Evolutionary conservation across 2,113 vertebrate genomes (phyloP).

Genomic region (Ochotona princeps): DNA sequence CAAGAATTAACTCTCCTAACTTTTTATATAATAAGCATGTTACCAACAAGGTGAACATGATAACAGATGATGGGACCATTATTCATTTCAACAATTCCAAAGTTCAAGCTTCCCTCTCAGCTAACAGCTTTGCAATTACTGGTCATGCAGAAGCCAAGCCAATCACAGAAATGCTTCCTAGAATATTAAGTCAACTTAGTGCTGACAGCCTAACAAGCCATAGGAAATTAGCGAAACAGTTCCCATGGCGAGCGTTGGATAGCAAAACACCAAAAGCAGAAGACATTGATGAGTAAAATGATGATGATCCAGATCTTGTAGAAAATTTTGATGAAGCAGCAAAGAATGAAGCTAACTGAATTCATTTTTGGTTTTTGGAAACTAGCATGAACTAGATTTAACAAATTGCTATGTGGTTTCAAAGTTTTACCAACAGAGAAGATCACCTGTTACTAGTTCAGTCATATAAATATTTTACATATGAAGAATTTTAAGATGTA

Average conservation of each 20-base stretch:
- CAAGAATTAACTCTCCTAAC: slow-evolving; percentile 64
- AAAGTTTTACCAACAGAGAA: slow-evolving; percentile 91
- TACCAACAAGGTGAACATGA: slow-evolving; percentile 96
- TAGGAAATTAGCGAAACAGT: slow-evolving; percentile 97
- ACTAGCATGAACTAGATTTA: slow-evolving; percentile 92
- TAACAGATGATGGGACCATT: slow-evolving; percentile 98
- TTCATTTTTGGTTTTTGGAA: slow-evolving; percentile 87
- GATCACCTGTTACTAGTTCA: slow-evolving; percentile 91
- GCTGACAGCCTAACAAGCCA: slow-evolving; percentile 98
- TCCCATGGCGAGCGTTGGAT: slow-evolving; percentile 96
- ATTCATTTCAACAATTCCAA: slow-evolving; percentile 99
- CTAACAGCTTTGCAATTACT: slow-evolving; percentile 98
- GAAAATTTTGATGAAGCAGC: slow-evolving; percentile 99
- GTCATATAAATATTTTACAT: slow-evolving; percentile 95
- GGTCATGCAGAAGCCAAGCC: slow-evolving; percentile 98
- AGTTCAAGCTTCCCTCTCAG: slow-evolving; percentile 98
- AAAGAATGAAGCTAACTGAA: slow-evolving; percentile 97
- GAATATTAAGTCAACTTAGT: slow-evolving; percentile 98
- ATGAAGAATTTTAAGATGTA: slow-evolving; percentile 84
- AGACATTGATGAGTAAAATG: slow-evolving; percentile 98
- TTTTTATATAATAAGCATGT: slow-evolving; percentile 68
- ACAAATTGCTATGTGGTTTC: slow-evolving; percentile 90
- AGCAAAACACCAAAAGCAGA: slow-evolving; percentile 97
- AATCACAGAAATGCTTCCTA: slow-evolving; percentile 99
- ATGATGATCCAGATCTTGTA: slow-evolving; percentile 98